A percentile compares a stretch with the other conserved stretches of the same genome.
Conservation (phyloP, 1,140 invertebrate species). For the Zaprionus taronus region DNA sequence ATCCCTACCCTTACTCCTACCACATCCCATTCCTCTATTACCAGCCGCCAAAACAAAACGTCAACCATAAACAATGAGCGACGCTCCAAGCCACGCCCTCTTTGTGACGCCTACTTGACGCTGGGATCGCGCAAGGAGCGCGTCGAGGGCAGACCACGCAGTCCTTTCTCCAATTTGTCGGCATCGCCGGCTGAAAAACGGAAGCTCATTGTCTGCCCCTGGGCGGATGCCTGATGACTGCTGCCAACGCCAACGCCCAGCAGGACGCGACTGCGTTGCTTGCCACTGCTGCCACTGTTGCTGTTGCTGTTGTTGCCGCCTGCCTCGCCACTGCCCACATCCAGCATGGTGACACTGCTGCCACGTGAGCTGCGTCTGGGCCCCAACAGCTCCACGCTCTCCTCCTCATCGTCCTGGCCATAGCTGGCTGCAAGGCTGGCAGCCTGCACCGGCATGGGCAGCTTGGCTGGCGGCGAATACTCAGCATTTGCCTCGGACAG, state of each 20-base stretch:
- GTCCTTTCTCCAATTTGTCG: conserved; percentile 82
- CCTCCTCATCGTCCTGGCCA: conserved; percentile 60
- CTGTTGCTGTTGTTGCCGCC: background rate
- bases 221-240: conserved; percentile 22
- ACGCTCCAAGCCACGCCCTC: background rate
- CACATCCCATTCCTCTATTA: background rate
- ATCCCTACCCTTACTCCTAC: background rate
- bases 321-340: conserved; percentile 15
- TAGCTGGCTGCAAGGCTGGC: conserved; percentile 29
- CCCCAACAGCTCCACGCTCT: conserved; percentile 69
- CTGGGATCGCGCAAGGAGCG: conserved; percentile 76
- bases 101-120: conserved; percentile 50
- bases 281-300: background rate
- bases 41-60: conserved; percentile 27
- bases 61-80: conserved; percentile 28
- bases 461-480: conserved; percentile 69
- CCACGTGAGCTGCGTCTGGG: conserved; percentile 52
- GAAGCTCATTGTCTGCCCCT: conserved; percentile 71
- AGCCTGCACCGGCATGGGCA: conserved; percentile 20
- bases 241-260: conserved; percentile 38
- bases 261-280: conserved; percentile 50
- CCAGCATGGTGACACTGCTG: conserved; percentile 22
- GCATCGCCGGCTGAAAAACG: conserved; percentile 84
- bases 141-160: conserved; percentile 73
- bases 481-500: conserved; percentile 66